A percentile compares a stretch with the other conserved stretches of the same genome.
phyloP scores from a whole-genome alignment of 2,888 invertebrate genomes.

The Andrena hattorfiana region DNA sequence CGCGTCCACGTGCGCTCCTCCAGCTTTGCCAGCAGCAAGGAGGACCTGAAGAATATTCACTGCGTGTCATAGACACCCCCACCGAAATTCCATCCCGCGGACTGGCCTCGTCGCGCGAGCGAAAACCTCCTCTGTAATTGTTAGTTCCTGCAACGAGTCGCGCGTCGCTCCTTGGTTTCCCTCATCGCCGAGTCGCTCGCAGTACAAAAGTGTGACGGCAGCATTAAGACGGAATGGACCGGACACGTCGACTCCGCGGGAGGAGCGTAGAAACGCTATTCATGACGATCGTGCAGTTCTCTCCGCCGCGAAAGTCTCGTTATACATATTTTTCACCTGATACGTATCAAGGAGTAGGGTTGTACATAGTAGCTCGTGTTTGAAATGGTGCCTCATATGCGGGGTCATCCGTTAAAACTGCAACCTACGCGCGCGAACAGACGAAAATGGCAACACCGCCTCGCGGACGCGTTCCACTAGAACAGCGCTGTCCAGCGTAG shows the following conservation, averaged over 20 bases:
- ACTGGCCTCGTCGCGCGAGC: constrained; percentile 3
- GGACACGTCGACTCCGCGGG: neutral
- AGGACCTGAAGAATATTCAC: constrained; percentile 12
- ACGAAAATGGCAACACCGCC: too few species aligned
- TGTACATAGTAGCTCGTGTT: constrained; percentile 62
- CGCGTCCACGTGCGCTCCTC: constrained; percentile 27
- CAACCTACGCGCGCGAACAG: too few species aligned
- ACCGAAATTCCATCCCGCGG: constrained; percentile 21
- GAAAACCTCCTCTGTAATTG: constrained; percentile 41
- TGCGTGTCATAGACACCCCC: constrained; percentile 28
- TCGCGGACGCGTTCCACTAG: too few species aligned
- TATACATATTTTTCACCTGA: constrained; percentile 63
- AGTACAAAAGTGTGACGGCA: constrained; percentile 51
- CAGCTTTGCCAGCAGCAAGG: neutral
- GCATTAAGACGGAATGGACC: constrained; percentile 1
- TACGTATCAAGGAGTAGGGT: constrained; percentile 32
- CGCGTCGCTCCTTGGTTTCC: constrained; percentile 12
- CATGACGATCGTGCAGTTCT: constrained; percentile 14
- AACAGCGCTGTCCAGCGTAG: too few species aligned
- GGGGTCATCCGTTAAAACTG: too few species aligned
- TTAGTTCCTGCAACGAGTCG: constrained; percentile 54
- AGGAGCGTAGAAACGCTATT: constrained; percentile 10
- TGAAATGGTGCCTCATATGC: constrained; percentile 62
- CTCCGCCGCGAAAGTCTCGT: constrained; percentile 27
- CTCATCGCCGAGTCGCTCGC: constrained; percentile 22